Conservation (phyloP, 2,888 invertebrate species). For the Anthophora plumipes region DNA sequence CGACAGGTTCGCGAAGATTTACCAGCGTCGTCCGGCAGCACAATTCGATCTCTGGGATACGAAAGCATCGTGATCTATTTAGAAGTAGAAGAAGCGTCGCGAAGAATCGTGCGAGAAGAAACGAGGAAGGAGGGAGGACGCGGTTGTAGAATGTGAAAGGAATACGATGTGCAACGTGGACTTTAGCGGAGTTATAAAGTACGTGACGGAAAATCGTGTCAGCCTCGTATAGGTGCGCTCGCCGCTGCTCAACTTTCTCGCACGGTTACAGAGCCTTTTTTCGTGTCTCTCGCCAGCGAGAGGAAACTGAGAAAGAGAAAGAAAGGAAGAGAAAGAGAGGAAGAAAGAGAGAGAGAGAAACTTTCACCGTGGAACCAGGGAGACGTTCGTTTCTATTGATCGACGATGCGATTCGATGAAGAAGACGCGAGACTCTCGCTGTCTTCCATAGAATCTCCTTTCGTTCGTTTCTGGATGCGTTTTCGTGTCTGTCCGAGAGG, state of each 20-base stretch:
- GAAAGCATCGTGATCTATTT: constrained; percentile 22
- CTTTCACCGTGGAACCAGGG: constrained; percentile 36
- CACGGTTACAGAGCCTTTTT: constrained; percentile 49
- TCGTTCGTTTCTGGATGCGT: not conserved
- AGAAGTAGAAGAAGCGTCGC: constrained; percentile 11
- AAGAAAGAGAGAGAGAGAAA: constrained; percentile 38
- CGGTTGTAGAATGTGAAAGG: constrained; percentile 57
- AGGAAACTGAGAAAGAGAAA: no score
- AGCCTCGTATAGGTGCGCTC: constrained; percentile 21
- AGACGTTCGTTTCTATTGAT: constrained; percentile 44
- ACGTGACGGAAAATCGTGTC: constrained; percentile 64
- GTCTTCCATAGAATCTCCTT: not conserved
- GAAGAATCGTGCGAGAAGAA: no score
- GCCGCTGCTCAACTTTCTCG: constrained; percentile 55
- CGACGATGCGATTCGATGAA: constrained; percentile 34
- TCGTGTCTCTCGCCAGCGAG: not conserved
- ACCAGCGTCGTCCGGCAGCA: not conserved
- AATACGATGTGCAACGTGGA: constrained; percentile 39
- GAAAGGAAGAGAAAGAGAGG: not conserved
- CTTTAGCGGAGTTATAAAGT: constrained; percentile 55
- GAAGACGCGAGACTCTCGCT: not conserved
- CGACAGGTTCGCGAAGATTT: not conserved
- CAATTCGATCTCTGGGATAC: not conserved
- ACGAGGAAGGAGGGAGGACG: not conserved
- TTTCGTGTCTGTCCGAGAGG: not conserved